Percentiles rank a stretch among this genome's conserved stretches.
Conservation (phyloP, 2,888 invertebrate species). For the Prosopocoilus inquinatus region DNA sequence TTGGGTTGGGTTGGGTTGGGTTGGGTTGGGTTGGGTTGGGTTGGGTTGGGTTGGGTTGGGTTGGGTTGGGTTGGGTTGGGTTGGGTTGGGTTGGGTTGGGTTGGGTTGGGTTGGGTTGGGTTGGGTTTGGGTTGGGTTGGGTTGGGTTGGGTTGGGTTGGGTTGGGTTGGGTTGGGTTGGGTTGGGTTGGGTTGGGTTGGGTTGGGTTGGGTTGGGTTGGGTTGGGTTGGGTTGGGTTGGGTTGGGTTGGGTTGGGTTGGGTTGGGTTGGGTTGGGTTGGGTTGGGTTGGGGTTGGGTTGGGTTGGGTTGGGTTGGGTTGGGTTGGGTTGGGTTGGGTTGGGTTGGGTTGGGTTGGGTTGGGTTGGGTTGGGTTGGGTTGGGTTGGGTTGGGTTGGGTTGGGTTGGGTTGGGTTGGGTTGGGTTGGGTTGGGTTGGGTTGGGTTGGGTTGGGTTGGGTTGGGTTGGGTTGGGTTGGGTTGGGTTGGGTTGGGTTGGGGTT, state of each 20-base stretch:
- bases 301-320: slow-evolving; percentile 7
- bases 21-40: slow-evolving; percentile 11
- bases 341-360: slow-evolving; percentile 11
- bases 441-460: slow-evolving; percentile 15
- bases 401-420: slow-evolving; percentile 14
- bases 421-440: slow-evolving; percentile 13
- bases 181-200: slow-evolving; percentile 8
- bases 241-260: slow-evolving; percentile 4
- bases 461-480: slow-evolving; percentile 8
- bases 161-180: slow-evolving; percentile 17
- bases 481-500: too few relatives aligned
- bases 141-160: slow-evolving; percentile 15
- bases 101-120: slow-evolving; percentile 15
- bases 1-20: slow-evolving; percentile 9
- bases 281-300: too few relatives aligned
- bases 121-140: too few relatives aligned
- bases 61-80: slow-evolving; percentile 15
- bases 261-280: slow-evolving; percentile 2
- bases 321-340: slow-evolving; percentile 4
- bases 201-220: slow-evolving; percentile 2
- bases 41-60: slow-evolving; percentile 10
- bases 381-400: slow-evolving; percentile 4
- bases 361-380: not conserved
- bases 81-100: slow-evolving; percentile 15
- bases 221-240: slow-evolving; percentile 5